Evolutionary conservation across 2,888 invertebrate genomes (phyloP), one percentile per base, ranked within the genome.

Genomic region (Oscheius myriophilus): DNA sequence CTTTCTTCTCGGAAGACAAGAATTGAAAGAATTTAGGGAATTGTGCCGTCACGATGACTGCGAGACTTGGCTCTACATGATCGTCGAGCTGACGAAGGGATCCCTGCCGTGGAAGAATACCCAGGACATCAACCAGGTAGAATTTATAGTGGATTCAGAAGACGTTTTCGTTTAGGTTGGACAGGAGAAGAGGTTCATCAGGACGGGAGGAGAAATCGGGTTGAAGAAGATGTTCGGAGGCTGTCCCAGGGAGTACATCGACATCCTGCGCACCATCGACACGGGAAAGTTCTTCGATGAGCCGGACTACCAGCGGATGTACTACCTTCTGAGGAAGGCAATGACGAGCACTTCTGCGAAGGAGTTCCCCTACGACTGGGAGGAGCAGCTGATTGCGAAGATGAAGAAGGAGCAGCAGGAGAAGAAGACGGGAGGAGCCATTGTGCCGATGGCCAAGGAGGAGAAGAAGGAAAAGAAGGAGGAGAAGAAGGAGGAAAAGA

Each of bases 211-310:
- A 42, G 75, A 76, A 16, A 55, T 76, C 6, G 67, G 68, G 1
- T 66, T 72, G 63, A 82, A 82, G 68, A 72, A 73, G 43, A 70
- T 82, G 54, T 81, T 80, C 63, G 82, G 82, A 51, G 82, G 77
- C 21, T 79, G 77, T 43, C 79, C 79, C 9, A 59, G 79, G 43
- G 82, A 82, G 49, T 82, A 79, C 65, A 72, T 82, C 42, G 82
- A 82, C 12, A 61, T 80, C 12, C 55, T 78, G 52, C 61, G 70
- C 11, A 51, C 71, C 11, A 80, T 82, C 66, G 78, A 82, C 57
- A 67, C 72, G 21, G 82, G 78, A 0, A 62, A 75, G 49, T 82
- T 82, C 72, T 82, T 82, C 58, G 80, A 78, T 49, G 82, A 82
- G 57, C 82, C 82, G 16, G 71, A 82, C 63, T 82, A 82, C 66